These are phyloP conservation scores for Boleophthalmus pectinirostris DNA, from an alignment of 2,113 vertebrate genomes.

Conservation along the genomic window DNA sequence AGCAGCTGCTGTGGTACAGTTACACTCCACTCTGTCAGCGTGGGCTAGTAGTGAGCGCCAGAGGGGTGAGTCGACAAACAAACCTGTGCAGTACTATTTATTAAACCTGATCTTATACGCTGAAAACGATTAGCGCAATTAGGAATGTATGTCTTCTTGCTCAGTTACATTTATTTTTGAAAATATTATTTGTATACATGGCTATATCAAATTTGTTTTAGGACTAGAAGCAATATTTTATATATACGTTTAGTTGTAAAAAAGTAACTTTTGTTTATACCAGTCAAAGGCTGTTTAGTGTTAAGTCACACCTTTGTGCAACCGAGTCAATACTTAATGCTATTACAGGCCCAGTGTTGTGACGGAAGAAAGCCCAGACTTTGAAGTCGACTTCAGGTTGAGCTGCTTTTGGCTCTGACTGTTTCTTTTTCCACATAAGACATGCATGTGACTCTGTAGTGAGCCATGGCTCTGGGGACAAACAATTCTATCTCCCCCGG, in stretches of 20 bases:
- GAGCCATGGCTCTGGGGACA: slow-evolving; percentile 53
- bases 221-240: not conserved
- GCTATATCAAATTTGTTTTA: not conserved
- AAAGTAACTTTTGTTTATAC: not conserved
- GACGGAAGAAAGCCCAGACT: slow-evolving; percentile 57
- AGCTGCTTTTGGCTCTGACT: slow-evolving; percentile 44
- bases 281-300: slow-evolving; percentile 16
- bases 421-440: slow-evolving; percentile 37
- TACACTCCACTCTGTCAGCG: slow-evolving; percentile 12
- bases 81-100: not conserved
- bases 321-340: slow-evolving; percentile 26
- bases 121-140: not conserved
- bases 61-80: slow-evolving; percentile 20
- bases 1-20: slow-evolving; percentile 34
- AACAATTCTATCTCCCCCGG: slow-evolving; percentile 45
- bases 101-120: not conserved
- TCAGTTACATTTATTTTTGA: not conserved
- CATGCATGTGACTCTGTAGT: slow-evolving; percentile 63
- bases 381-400: slow-evolving; percentile 61
- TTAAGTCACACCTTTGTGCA: slow-evolving; percentile 45
- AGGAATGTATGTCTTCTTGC: not conserved
- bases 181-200: not conserved
- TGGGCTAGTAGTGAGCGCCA: not conserved
- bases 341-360: slow-evolving; percentile 52
- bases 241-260: not conserved